phyloP scores from a whole-genome alignment of 2,888 invertebrate species.

The Drosophila conformis region DNA sequence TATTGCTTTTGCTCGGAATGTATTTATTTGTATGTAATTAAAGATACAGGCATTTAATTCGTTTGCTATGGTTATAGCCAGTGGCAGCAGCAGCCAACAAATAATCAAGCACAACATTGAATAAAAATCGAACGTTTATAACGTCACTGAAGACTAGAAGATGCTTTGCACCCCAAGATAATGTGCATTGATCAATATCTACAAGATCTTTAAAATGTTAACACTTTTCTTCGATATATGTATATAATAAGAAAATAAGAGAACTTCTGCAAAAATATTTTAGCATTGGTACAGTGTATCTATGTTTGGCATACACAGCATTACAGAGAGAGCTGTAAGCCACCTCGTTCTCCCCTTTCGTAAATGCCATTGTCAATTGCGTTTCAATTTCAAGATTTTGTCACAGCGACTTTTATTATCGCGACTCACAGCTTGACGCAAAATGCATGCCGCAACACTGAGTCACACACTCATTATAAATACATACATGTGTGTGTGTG shows the following conservation, averaged over 20 bases:
- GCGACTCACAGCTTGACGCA: neutral
- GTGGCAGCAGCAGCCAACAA: too few relatives aligned
- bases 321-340: neutral
- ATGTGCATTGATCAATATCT: neutral
- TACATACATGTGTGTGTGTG: neutral
- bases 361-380: constrained; percentile 53
- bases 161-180: neutral
- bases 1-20: too few relatives aligned
- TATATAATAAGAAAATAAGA: neutral
- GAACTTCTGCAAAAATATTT: neutral
- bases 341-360: constrained; percentile 1
- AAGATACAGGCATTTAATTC: too few relatives aligned
- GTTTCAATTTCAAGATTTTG: constrained; percentile 39
- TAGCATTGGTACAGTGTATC: constrained; percentile 1
- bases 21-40: too few relatives aligned
- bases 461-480: constrained; percentile 37
- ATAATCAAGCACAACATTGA: too few relatives aligned
- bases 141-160: too few relatives aligned
- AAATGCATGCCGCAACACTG: constrained; percentile 40
- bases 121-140: too few relatives aligned
- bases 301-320: constrained; percentile 27
- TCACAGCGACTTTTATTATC: constrained; percentile 25
- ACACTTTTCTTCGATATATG: neutral
- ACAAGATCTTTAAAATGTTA: neutral
- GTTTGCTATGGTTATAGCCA: too few relatives aligned